Evolutionary conservation across 2,113 vertebrate genomes (phyloP), one percentile per base, ranked within the genome.

Genomic region (Pachyramphus minor): DNA sequence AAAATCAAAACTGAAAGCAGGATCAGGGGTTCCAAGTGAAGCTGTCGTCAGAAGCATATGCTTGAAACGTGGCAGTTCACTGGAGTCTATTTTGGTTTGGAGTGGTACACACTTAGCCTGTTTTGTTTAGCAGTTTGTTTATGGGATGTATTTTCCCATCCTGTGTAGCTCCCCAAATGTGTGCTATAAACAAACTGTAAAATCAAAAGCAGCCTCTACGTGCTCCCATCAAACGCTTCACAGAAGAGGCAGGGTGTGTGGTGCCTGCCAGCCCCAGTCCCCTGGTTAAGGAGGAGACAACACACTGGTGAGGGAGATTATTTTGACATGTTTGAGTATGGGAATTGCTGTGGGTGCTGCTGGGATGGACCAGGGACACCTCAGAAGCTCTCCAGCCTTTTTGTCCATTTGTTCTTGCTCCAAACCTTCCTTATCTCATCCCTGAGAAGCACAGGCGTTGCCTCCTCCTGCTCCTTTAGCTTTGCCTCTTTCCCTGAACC

Each of bases 121-220:
- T 68, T 96, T 96, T 92, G 92, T 93, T 95, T 89, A 95, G 95
- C 95, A 89, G 92, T 83, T 91, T 91, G 89, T 96, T 96, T 97
- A 94, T 97, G 84, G 85, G 93, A 86, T 94, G 79, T 62, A 6
- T 95, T 96, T 95, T 72, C 93, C 75, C 91, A 59, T 94, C 60
- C 87, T 56, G 89, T 86, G 85, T 84, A 92, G 91, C 63, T 96
- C 86, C 87, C 90, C 79, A 55, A 95, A 86, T 75, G 68, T 64
- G 19, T 42, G 93, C 94, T 83, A 39, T 96, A 92, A 95, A 90
- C 82, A 95, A 93, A 91, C 72, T 78, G 95, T 86, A 91, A 93
- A 93, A 93, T 68, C 62, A 27, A 44, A 96, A 90, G 77, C 88
- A 72, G 76, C 52, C 63, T 67, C 25, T 89, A 20, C 3, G 39